These are phyloP conservation scores for Steinernema khuongi DNA, from an alignment of 1,140 invertebrate genomes.

Conservation along the genomic window DNA sequence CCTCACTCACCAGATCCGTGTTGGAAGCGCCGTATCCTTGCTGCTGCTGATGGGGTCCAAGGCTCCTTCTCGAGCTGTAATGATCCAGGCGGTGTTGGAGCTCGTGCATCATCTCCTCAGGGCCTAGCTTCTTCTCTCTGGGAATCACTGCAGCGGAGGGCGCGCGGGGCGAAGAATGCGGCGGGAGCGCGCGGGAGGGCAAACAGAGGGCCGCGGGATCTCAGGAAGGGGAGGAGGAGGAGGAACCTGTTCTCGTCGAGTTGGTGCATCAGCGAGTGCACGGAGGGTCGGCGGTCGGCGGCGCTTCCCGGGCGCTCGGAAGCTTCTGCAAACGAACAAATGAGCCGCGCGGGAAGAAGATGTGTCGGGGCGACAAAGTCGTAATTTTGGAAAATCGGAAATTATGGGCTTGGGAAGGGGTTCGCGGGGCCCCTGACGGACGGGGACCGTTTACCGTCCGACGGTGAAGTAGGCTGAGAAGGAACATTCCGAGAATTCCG, in stretches of 20 bases:
- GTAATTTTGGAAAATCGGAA: too few species aligned
- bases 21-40: conserved; percentile 26
- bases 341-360: neutral
- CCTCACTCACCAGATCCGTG: conserved; percentile 36
- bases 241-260: conserved; percentile 24
- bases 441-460: too few species aligned
- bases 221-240: conserved; percentile 1
- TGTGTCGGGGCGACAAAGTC: neutral
- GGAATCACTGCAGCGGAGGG: neutral
- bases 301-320: neutral
- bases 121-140: neutral
- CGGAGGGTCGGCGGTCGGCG: conserved; percentile 26
- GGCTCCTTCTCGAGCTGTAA: conserved; percentile 35
- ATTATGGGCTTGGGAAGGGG: too few species aligned
- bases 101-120: conserved; percentile 33
- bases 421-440: too few species aligned
- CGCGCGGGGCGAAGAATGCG: too few species aligned
- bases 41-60: conserved; percentile 29
- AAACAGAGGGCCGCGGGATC: conserved; percentile 14
- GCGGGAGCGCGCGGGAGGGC: conserved; percentile 14
- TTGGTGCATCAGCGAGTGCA: conserved; percentile 34
- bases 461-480: too few species aligned
- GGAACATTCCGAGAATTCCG: too few species aligned
- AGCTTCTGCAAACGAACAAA: conserved; percentile 16
- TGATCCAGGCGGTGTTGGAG: conserved; percentile 37